These are phyloP conservation scores for Pangasianodon gigas DNA, from an alignment of 2,113 vertebrate genomes.

Conservation along the genomic window DNA sequence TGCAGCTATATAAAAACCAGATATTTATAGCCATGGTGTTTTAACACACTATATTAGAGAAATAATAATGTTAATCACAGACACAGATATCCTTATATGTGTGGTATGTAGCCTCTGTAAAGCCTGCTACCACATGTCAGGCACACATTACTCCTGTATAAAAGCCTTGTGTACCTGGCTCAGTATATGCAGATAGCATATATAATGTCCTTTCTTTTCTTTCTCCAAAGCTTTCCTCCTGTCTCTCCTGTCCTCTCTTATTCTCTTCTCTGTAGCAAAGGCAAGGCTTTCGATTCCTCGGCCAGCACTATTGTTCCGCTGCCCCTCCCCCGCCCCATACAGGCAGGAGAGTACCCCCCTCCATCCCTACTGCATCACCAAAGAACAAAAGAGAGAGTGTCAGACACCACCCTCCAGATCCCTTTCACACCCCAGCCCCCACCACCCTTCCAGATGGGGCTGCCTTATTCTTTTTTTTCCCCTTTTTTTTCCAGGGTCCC, in stretches of 20 bases:
- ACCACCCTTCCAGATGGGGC: slow-evolving; percentile 77
- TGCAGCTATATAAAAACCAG: slow-evolving; percentile 43
- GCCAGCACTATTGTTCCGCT: slow-evolving; percentile 75
- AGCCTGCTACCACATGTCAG: neutral
- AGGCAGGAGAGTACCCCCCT: slow-evolving; percentile 52
- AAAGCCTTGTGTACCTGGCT: slow-evolving; percentile 40
- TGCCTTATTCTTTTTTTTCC: slow-evolving; percentile 62
- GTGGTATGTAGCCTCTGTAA: neutral
- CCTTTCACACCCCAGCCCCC: slow-evolving; percentile 79
- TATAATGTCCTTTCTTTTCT: slow-evolving; percentile 60
- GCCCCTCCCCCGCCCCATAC: slow-evolving; percentile 72
- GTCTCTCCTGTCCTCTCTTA: slow-evolving; percentile 55
- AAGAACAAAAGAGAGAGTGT: slow-evolving; percentile 82
- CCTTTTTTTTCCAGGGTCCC: slow-evolving; percentile 67
- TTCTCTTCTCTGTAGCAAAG: slow-evolving; percentile 62
- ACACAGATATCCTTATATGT: neutral
- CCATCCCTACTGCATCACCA: slow-evolving; percentile 75
- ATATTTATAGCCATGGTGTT: slow-evolving; percentile 12
- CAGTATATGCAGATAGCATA: slow-evolving; percentile 57
- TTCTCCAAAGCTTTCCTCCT: slow-evolving; percentile 43
- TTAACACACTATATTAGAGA: neutral
- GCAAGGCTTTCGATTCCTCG: slow-evolving; percentile 74
- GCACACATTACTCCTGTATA: slow-evolving; percentile 13
- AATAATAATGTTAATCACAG: neutral
- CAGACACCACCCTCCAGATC: slow-evolving; percentile 82